Evolutionary conservation across 2,113 vertebrate species (phyloP).

Genomic region (Chelonoidis abingdonii): DNA sequence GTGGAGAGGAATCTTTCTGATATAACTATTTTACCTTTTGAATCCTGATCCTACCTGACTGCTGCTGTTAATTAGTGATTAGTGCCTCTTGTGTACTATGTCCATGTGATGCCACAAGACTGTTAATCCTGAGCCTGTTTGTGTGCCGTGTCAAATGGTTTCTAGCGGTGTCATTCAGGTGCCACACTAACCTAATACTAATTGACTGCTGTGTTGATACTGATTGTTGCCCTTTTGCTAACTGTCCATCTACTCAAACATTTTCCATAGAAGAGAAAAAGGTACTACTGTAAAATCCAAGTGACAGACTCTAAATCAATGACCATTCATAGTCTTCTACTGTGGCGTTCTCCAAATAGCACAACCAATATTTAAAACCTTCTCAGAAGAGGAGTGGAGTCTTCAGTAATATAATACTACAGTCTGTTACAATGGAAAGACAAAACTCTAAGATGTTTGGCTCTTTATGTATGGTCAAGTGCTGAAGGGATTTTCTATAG

Average conservation of each 20-base stretch:
- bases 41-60: neutral
- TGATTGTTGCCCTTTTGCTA: neutral
- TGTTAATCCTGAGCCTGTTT: neutral
- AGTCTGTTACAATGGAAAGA: rapidly evolving
- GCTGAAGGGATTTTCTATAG: neutral
- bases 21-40: neutral
- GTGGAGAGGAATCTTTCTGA: neutral
- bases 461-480: neutral
- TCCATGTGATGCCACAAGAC: neutral
- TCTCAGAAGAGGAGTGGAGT: neutral
- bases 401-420: neutral
- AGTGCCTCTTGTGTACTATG: rapidly evolving
- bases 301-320: neutral
- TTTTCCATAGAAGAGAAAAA: neutral
- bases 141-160: neutral
- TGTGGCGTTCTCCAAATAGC: neutral
- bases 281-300: neutral
- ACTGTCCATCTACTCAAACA: neutral
- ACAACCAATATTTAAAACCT: neutral
- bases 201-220: neutral
- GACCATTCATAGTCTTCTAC: neutral
- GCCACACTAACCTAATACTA: neutral
- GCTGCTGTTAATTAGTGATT: neutral
- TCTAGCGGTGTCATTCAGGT: neutral
- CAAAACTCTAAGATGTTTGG: neutral